Base-by-base conservation (phyloP, 1,140 invertebrate genomes). In the Penaeus chinensis region DNA sequence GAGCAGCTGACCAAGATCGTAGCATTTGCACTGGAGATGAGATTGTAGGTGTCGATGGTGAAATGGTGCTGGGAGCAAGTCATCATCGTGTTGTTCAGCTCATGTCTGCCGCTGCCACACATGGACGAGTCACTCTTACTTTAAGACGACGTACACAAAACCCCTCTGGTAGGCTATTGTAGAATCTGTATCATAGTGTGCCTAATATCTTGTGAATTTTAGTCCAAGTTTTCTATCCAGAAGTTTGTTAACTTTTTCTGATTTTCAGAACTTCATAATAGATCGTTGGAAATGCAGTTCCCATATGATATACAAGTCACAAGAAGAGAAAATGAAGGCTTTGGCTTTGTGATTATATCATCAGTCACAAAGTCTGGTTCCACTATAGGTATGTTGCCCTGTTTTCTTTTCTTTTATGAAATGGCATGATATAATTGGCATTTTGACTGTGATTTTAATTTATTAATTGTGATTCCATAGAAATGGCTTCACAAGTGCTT, bases 331-430 rank as follows among this genome's bases (percentile, higher is more conserved):
- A 97, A 96, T 86, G 98, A 99, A 93, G 98, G 98, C 18, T 99
- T 99, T 93, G 99, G 98, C 27, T 99, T 99, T 93, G 98, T 99
- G 32, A 99, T 99, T 82, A 99, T 99, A 90, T 99, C 98, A 0
- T 99, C 98, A 19, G 96, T 98, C 2, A 98, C 98, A 90, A 97
- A 96, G 93, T 95, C 96, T 86, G 97, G 97, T 61, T 97, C 97
- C 3, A 98, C 97, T 60, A 99, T 99, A 91, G 98, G 98, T 96
- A 78, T 47, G 90, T 80, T 60, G 11, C n/a, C 0, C 32, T 60
- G 3, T 54, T 18, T 79, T 79, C 13, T 22, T 24, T 74, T 74
- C n/a, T 18, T 5, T 5, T 74, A 22, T 11, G 7, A 42, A 42
- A 42, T 42, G 37, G 37, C 37, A 42, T 42, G 37, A n/a, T n/a